Evolutionary conservation across 2,113 vertebrate genomes (phyloP).

Genomic region (Mesoclemmys tuberculata): DNA sequence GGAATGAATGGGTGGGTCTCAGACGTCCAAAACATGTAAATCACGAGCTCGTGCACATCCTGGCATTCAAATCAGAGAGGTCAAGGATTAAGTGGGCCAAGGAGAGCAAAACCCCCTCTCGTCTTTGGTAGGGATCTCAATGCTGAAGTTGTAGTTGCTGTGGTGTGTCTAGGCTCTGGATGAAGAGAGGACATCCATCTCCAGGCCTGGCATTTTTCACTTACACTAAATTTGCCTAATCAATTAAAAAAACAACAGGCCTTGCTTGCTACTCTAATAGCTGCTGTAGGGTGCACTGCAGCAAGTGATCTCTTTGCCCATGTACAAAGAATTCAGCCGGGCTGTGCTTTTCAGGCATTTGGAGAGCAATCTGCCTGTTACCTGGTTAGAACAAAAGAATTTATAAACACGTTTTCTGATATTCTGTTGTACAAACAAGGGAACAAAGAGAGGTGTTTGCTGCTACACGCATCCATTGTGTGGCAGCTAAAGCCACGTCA

Average conservation of each 20-base stretch:
- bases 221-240: background rate
- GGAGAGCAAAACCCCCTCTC: too few species aligned
- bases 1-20: too few species aligned
- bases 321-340: background rate
- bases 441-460: accelerated
- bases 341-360: background rate
- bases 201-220: background rate
- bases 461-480: accelerated
- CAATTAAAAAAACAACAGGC: background rate
- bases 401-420: background rate
- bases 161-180: background rate
- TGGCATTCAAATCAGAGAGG: background rate
- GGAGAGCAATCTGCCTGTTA: background rate
- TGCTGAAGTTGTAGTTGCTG: accelerated
- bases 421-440: background rate
- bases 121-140: background rate
- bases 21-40: accelerated
- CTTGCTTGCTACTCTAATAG: background rate
- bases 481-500: background rate
- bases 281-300: background rate
- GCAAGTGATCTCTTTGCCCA: accelerated
- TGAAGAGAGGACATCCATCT: background rate
- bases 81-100: too few species aligned
- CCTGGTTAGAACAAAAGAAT: background rate
- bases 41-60: accelerated